Base-by-base conservation (phyloP, 2,888 invertebrate species). In the Rosalia funebris region DNA sequence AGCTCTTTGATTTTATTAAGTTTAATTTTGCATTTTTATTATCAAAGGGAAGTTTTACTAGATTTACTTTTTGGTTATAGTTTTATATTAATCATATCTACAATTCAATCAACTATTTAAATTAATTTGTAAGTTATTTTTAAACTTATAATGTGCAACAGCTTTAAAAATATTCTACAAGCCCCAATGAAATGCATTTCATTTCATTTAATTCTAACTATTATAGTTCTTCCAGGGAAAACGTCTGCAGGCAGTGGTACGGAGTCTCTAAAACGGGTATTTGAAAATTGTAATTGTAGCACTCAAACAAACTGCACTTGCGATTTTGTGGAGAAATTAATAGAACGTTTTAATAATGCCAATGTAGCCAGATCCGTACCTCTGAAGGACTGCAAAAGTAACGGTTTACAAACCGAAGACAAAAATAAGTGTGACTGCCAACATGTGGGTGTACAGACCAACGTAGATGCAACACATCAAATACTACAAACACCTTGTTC, bases 291-390 rank as follows among this genome's bases (percentile, higher is more conserved):
- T 36, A 52, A 52, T 36, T 69, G 69, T 37, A 60, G 46, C 5
- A 12, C 50, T 9, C 32, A 63, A 31, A 32, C 31, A 1, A 46
- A 14, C 2, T 67, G 66, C 37, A 58, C 57, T 5, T 72, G 72
- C 44, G 47, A 54, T 12, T 71, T 72, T 54, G 72, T 72, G 1
- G 57, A 69, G 11, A 70, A 68, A 34, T 50, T 72, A 9, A 19
- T 67, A 19, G 41, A 61, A 5, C 68, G 64, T 39, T 69, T 72
- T 39, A 39, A 50, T 15, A 41, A 42, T 34, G 46, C 55, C 10
- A 53, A 57, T n/a, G 11, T 45, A 11, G 34, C 36, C 1, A 31
- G 19, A 11, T 19, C 36, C 7, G 37, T 11, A 25, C 9, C 19
- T 1, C 20, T 44, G 19, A 59, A 34, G 2, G 7, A 16, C 14